Percentiles rank a stretch among this genome's conserved stretches.
Evolutionary conservation across 1,140 invertebrate genomes (phyloP).

Genomic region (Lepidurus apus): DNA sequence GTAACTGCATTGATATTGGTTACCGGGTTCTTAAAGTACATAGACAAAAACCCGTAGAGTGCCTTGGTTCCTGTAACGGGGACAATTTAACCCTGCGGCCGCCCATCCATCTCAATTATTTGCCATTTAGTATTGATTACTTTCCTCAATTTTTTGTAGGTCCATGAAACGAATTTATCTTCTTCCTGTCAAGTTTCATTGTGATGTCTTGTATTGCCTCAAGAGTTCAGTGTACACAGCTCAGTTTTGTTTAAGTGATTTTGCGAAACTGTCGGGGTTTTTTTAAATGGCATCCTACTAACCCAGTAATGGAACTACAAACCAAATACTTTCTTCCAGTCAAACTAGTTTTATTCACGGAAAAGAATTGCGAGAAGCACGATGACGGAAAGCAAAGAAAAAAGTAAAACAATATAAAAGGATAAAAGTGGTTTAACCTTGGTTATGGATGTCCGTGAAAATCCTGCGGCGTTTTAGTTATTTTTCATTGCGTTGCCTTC

Average conservation of each 20-base stretch:
- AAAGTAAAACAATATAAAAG: background rate
- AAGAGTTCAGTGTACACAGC: too few relatives aligned
- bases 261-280: background rate
- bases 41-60: too few relatives aligned
- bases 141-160: too few relatives aligned
- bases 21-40: background rate
- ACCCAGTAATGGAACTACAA: background rate
- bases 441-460: background rate
- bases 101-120: too few relatives aligned
- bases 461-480: background rate
- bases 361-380: background rate
- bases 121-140: too few relatives aligned
- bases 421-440: background rate
- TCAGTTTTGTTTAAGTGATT: too few relatives aligned
- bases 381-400: background rate
- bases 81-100: background rate
- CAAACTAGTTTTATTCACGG: constrained; percentile 12
- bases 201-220: too few relatives aligned
- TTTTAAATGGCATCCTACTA: background rate
- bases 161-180: too few relatives aligned
- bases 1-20: background rate
- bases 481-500: background rate
- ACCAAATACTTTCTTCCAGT: background rate
- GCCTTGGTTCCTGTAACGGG: background rate
- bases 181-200: too few relatives aligned